Conservation (phyloP, 2,888 invertebrate species). For the Tinea trinotella region DNA sequence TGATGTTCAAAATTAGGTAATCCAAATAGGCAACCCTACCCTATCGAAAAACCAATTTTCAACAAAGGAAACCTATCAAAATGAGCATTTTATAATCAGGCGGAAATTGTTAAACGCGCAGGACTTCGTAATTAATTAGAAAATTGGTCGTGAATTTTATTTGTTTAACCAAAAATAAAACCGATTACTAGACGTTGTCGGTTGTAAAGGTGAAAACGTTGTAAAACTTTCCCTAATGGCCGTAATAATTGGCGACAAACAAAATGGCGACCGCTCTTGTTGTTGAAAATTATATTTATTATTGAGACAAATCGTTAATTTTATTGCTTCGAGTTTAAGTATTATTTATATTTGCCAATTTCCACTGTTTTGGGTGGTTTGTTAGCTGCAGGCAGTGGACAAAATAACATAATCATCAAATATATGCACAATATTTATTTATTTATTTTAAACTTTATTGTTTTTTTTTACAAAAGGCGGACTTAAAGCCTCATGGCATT, state of each 20-base stretch:
- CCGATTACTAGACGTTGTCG: neutral
- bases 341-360: neutral
- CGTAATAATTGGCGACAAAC: neutral
- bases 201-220: neutral
- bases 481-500: too few species aligned
- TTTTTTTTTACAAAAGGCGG: too few species aligned
- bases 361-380: too few species aligned
- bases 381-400: too few species aligned
- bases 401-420: too few species aligned
- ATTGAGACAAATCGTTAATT: neutral
- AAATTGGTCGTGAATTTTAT: neutral
- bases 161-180: neutral
- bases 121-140: neutral
- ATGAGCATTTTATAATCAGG: neutral
- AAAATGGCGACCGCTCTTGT: neutral
- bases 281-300: neutral
- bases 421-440: too few species aligned
- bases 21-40: too few species aligned
- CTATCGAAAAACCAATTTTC: too few species aligned
- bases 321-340: neutral
- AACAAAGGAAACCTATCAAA: neutral
- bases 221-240: neutral
- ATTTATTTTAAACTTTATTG: too few species aligned
- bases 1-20: too few species aligned
- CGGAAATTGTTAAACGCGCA: neutral